Evolutionary conservation across 2,113 vertebrate species (phyloP).

Genomic region (Galeopterus variegatus): DNA sequence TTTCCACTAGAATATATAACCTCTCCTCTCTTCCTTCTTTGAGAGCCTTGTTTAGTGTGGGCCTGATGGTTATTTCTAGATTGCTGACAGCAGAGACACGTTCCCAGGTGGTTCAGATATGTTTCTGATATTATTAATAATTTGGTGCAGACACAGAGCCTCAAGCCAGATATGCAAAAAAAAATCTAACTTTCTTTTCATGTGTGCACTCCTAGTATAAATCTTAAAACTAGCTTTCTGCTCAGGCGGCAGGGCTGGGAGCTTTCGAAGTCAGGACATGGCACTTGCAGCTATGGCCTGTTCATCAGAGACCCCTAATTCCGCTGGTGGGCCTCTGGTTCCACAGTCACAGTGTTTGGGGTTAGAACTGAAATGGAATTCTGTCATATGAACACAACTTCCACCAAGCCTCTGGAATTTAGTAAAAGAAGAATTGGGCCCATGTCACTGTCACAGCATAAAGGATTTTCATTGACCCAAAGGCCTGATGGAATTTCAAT

Average conservation of each 20-base stretch:
- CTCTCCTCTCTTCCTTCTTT: neutral
- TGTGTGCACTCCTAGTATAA: neutral
- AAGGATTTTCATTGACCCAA: conserved; percentile 84
- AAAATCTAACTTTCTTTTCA: neutral
- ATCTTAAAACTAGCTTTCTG: neutral
- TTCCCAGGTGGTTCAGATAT: neutral
- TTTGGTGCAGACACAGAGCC: neutral
- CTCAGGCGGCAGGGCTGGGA: neutral
- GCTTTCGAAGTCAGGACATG: rapidly evolving
- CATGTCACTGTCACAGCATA: conserved; percentile 71
- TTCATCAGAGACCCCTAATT: neutral
- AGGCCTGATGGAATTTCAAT: conserved; percentile 85
- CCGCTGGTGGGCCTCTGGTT: neutral
- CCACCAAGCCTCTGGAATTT: neutral
- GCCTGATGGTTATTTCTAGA: neutral
- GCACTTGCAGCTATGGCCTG: neutral
- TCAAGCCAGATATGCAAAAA: neutral
- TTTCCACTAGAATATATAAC: neutral
- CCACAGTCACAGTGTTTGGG: conserved; percentile 66
- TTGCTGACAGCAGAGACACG: neutral
- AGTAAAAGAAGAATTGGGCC: neutral
- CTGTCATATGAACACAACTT: neutral
- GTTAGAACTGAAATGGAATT: conserved; percentile 52
- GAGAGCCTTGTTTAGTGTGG: neutral
- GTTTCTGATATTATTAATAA: neutral